These are phyloP conservation scores for Anguilla pacifica DNA, from an alignment of 2,797 vertebrate species.

Conservation along the genomic window DNA sequence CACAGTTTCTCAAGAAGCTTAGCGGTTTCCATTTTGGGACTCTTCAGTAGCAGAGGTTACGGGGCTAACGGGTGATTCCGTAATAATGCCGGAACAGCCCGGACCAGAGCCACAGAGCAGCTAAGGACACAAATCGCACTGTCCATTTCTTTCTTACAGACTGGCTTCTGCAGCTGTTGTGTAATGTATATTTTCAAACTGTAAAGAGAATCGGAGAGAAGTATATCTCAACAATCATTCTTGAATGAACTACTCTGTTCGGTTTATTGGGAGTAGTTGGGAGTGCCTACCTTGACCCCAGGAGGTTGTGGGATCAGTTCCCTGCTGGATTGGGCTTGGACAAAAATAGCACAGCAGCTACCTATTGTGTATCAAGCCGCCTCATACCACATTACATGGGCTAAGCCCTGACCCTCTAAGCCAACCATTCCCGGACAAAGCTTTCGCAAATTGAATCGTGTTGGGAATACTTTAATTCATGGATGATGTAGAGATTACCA, in stretches of 20 bases:
- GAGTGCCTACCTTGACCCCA: not conserved
- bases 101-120: not conserved
- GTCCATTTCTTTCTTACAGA: not conserved
- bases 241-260: not conserved
- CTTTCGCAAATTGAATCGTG: not conserved
- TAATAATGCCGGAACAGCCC: not conserved
- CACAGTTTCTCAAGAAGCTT: not conserved
- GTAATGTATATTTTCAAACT: not conserved
- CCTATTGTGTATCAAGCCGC: not conserved
- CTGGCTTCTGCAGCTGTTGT: not conserved
- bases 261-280: not conserved
- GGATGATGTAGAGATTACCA: slow-evolving; percentile 1
- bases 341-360: not conserved
- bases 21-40: slow-evolving; percentile 8
- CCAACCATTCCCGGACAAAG: not conserved
- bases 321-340: not conserved
- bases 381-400: not conserved
- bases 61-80: slow-evolving; percentile 18
- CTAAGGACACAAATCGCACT: not conserved
- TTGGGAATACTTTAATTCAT: slow-evolving; percentile 2
- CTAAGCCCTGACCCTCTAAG: slow-evolving; percentile 7
- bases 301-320: not conserved
- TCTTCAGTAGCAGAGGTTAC: not conserved
- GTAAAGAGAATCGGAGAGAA: not conserved
- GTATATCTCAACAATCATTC: not conserved